Percentiles rank a stretch among this genome's conserved stretches.
Conservation (phyloP, 1,140 invertebrate genomes). For the Helicoverpa armigera region DNA sequence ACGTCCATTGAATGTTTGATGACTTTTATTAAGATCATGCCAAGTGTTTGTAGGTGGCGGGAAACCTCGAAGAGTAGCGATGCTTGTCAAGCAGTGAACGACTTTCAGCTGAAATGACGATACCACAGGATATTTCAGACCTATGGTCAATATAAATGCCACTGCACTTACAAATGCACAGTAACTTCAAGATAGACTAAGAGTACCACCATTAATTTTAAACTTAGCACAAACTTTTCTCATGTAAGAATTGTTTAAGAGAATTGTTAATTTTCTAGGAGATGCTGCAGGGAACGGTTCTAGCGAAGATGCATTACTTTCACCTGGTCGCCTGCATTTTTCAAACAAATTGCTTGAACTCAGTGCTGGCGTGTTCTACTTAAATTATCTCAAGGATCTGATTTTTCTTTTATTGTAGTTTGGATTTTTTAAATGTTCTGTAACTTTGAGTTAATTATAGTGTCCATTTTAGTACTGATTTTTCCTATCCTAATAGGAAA, state of each 20-base stretch:
- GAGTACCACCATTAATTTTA: neutral
- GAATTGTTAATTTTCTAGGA: conserved; percentile 30
- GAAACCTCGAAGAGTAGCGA: too few species aligned
- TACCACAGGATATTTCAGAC: too few species aligned
- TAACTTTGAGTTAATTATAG: neutral
- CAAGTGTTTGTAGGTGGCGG: too few species aligned
- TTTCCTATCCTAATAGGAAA: too few species aligned
- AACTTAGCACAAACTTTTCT: neutral
- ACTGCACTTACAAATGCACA: neutral
- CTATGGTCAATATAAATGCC: neutral
- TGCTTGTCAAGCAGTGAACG: too few species aligned
- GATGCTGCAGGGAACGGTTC: conserved; percentile 2
- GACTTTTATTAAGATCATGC: too few species aligned
- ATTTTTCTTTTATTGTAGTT: neutral
- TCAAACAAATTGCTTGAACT: conserved; percentile 28
- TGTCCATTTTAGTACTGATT: too few species aligned
- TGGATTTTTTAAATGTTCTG: neutral
- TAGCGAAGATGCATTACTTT: conserved; percentile 25
- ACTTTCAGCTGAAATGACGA: too few species aligned
- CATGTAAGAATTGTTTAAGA: neutral
- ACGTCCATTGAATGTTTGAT: too few species aligned
- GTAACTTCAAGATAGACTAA: neutral
- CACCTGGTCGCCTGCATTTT: conserved; percentile 16
- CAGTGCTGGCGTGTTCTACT: conserved; percentile 11
- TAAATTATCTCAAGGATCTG: conserved; percentile 13